Evolutionary conservation across 2,797 vertebrate species (phyloP).

Genomic region (Ctenochaetus hawaiiensis): DNA sequence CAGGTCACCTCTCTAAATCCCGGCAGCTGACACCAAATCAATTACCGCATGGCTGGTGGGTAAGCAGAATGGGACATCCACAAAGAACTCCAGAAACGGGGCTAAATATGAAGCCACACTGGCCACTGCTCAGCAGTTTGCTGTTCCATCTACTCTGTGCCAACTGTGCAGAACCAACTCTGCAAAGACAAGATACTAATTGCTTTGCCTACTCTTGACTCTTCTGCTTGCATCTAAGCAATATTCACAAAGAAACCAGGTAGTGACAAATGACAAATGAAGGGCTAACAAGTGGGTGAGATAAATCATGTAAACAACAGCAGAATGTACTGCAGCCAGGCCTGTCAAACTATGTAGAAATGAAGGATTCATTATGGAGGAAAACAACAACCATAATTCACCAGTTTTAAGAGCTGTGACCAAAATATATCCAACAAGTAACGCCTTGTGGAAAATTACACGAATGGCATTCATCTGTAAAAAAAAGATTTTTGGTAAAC

Average conservation of each 20-base stretch:
- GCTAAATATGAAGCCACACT: conserved; percentile 69
- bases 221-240: conserved; percentile 28
- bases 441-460: neutral
- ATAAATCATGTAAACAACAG: conserved; percentile 8
- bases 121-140: conserved; percentile 68
- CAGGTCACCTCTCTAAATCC: conserved; percentile 80
- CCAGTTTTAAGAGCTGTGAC: neutral
- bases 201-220: conserved; percentile 32
- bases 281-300: conserved; percentile 1
- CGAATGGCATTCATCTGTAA: neutral
- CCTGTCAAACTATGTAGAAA: neutral
- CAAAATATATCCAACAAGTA: neutral
- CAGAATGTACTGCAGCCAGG: neutral
- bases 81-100: conserved; percentile 68
- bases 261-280: conserved; percentile 25
- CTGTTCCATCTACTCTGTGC: conserved; percentile 41
- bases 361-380: neutral
- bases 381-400: conserved; percentile 21
- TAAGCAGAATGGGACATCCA: conserved; percentile 79
- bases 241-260: conserved; percentile 35
- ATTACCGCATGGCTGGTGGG: conserved; percentile 74
- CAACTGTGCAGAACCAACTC: conserved; percentile 49
- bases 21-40: conserved; percentile 81
- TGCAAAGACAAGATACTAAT: conserved; percentile 54
- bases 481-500: neutral